A percentile compares a stretch with the other conserved stretches of the same genome.
Conservation (phyloP, 2,797 vertebrate genomes). For the Darevskia mixta region DNA sequence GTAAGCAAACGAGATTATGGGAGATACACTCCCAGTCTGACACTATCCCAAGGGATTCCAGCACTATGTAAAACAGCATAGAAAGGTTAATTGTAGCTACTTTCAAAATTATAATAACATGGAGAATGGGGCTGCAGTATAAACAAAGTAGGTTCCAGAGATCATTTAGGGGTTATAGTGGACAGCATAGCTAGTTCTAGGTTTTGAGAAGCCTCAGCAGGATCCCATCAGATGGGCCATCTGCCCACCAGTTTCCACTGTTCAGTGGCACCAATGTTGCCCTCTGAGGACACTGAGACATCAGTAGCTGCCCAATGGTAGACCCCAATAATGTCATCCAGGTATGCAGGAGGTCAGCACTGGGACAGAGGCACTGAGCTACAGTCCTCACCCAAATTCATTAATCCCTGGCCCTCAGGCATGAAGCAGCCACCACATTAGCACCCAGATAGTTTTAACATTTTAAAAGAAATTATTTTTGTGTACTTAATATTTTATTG, state of each 20-base stretch:
- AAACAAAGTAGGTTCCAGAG: background rate
- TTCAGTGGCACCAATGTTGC: background rate
- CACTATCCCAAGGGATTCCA: background rate
- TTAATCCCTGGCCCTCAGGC: background rate
- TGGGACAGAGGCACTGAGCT: slow-evolving; percentile 44
- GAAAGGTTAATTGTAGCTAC: background rate
- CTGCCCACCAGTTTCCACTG: background rate
- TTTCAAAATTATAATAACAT: background rate
- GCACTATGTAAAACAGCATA: no score
- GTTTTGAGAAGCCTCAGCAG: background rate
- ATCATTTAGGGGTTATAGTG: no score
- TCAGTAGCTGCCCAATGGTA: background rate
- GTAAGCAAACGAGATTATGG: background rate
- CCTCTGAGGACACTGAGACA: background rate
- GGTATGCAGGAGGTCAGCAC: background rate
- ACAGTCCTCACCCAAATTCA: slow-evolving; percentile 30
- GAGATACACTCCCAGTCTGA: background rate
- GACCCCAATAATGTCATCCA: background rate
- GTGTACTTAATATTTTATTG: slow-evolving; percentile 28
- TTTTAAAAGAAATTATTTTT: background rate
- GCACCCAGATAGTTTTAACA: background rate
- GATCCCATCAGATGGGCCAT: background rate
- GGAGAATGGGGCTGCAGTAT: background rate
- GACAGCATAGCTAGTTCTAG: background rate
- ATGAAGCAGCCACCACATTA: background rate